phyloP scores from a whole-genome alignment of 1,140 invertebrate species.

The Bilobella aurantiaca region DNA sequence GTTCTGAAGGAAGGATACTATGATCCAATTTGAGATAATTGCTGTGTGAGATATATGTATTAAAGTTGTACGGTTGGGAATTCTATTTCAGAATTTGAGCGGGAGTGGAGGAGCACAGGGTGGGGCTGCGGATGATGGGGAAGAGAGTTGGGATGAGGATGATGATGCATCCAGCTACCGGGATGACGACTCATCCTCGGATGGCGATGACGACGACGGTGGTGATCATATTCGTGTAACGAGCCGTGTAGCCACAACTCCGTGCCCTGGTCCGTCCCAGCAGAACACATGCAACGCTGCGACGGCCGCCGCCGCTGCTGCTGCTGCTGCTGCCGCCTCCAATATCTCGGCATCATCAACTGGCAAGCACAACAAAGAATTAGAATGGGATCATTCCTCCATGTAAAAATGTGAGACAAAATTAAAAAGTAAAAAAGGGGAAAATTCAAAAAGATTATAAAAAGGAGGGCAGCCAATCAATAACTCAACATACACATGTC shows the following conservation, averaged over 20 bases:
- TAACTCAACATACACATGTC: too few species aligned
- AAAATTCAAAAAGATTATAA: too few species aligned
- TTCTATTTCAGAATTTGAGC: constrained; percentile 39
- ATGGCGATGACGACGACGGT: constrained; percentile 48
- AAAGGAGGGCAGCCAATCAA: too few species aligned
- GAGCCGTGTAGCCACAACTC: constrained; percentile 11
- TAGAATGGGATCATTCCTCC: constrained; percentile 57
- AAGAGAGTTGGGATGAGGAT: constrained; percentile 42
- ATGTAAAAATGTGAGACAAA: too few species aligned
- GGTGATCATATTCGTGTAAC: constrained; percentile 36
- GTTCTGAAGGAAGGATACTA: too few species aligned
- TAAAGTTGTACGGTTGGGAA: too few species aligned
- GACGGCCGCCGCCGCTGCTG: constrained; percentile 2
- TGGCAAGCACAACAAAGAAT: constrained; percentile 41
- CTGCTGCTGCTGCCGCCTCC: too few species aligned
- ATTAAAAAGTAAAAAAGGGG: too few species aligned
- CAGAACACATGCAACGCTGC: constrained; percentile 18
- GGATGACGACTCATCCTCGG: constrained; percentile 46
- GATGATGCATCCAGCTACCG: constrained; percentile 48
- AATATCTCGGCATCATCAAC: constrained; percentile 15
- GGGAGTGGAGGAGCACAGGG: constrained; percentile 39
- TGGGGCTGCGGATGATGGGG: constrained; percentile 29
- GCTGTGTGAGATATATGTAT: too few species aligned
- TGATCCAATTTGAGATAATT: too few species aligned
- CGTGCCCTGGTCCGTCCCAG: constrained; percentile 11